Evolutionary conservation across 2,113 vertebrate genomes (phyloP), one percentile per base, ranked within the genome.

Genomic region (Conger conger): DNA sequence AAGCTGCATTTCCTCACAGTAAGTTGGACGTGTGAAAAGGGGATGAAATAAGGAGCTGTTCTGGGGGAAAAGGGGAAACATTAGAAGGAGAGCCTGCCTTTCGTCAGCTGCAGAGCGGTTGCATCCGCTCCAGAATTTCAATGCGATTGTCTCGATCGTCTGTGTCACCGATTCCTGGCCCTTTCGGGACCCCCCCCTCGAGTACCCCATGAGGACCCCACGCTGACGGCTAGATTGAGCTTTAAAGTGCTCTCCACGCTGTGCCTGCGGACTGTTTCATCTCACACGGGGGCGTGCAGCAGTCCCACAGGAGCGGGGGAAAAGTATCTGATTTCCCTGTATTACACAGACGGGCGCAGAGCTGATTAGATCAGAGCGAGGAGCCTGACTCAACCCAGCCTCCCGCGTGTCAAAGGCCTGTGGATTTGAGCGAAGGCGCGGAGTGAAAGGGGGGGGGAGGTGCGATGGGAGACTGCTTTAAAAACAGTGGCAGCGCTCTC

Each of bases 61-160:
- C n/a, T n/a, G n/a, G n/a, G n/a, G n/a, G n/a, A n/a, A n/a, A n/a
- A n/a, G n/a, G n/a, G n/a, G n/a, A n/a, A n/a, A n/a, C n/a, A n/a
- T n/a, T n/a, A n/a, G n/a, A n/a, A 78, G 53, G 35, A 40, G 30
- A 4, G 8, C 13, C 54, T 88, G 57, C 33, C 27, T 45, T 83
- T 40, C 76, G 80, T 84, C 87, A 83, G 3, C 85, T 83, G 79
- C 78, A 81, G 79, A 80, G 78, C 83, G 73, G 77, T 81, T 76
- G 15, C 83, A 45, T 76, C 81, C 82, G n/a, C 83, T 84, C 50
- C 8, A 77, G 82, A 88, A 89, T 90, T 84, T 76, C 86, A 87
- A 79, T 85, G 88, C 87, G 88, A 84, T 86, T 87, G 82, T 57
- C 37, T 60, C 87, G 86, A 88, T 85, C 85, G 82, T 84, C 63